These are phyloP conservation scores for Cephalopachus bancanus DNA, from an alignment of 2,797 vertebrate genomes.

Conservation along the genomic window DNA sequence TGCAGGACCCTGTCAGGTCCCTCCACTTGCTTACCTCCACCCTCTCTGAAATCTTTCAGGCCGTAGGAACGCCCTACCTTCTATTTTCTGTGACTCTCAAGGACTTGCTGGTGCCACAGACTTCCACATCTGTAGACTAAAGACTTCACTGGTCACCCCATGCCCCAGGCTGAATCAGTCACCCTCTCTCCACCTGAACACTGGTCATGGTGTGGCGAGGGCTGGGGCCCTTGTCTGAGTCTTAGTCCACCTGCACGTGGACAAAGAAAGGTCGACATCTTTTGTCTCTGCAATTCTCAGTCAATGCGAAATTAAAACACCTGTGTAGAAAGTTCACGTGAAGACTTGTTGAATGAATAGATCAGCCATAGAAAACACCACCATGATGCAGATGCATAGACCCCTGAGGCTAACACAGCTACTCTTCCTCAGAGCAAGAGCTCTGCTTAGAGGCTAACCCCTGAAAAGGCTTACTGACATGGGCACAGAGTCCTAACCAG, in stretches of 20 bases:
- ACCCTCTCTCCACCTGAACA: fast-evolving
- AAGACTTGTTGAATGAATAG: neutral
- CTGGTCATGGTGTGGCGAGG: neutral
- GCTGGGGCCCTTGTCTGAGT: no score
- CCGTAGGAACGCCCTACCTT: no score
- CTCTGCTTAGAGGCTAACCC: fast-evolving
- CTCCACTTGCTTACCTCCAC: neutral
- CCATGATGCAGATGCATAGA: fast-evolving
- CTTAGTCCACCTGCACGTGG: fast-evolving
- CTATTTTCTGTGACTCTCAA: neutral
- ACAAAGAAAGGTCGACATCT: no score
- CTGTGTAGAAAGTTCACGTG: neutral
- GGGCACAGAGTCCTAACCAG: fast-evolving
- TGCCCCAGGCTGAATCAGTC: neutral
- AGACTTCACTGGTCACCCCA: neutral
- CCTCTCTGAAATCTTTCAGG: no score
- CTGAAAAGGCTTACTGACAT: fast-evolving
- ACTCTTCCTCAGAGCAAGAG: neutral
- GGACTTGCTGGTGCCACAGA: neutral
- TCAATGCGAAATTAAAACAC: no score
- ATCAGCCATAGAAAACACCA: neutral
- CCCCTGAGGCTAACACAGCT: neutral
- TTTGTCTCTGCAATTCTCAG: neutral
- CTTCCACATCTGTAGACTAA: neutral
- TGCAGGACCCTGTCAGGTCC: no score